phyloP scores from a whole-genome alignment of 2,888 invertebrate species.

The Synergus gifuensis region DNA sequence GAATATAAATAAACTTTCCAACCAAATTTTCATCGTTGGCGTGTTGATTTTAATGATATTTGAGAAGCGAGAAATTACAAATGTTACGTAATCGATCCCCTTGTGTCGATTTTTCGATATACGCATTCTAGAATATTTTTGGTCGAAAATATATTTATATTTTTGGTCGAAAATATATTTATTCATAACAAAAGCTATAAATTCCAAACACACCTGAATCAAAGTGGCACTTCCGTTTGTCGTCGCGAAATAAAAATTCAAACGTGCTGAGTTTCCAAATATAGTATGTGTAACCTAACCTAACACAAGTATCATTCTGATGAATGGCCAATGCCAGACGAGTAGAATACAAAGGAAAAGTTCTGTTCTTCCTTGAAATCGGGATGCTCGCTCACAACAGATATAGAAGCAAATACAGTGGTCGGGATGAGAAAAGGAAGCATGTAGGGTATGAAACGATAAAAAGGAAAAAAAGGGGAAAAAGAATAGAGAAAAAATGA shows the following conservation, averaged over 20 bases:
- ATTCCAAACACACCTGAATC: neutral
- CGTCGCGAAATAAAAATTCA: neutral
- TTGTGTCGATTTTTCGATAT: too few relatives aligned
- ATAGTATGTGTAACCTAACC: neutral
- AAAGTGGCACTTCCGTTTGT: neutral
- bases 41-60: too few relatives aligned
- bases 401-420: neutral
- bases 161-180: neutral
- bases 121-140: neutral
- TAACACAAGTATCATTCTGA: constrained; percentile 4
- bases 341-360: constrained; percentile 9
- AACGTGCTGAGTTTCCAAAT: neutral
- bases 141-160: neutral
- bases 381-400: neutral
- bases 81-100: too few relatives aligned
- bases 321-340: neutral
- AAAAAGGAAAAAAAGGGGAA: neutral
- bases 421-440: neutral
- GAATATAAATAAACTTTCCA: too few relatives aligned
- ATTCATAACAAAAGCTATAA: neutral
- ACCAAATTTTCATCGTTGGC: too few relatives aligned
- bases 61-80: too few relatives aligned
- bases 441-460: neutral
- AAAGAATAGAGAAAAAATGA: neutral
- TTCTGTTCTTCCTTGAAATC: constrained; percentile 2